Conservation (phyloP, 2,888 invertebrate genomes). For the Sesia apiformis region DNA sequence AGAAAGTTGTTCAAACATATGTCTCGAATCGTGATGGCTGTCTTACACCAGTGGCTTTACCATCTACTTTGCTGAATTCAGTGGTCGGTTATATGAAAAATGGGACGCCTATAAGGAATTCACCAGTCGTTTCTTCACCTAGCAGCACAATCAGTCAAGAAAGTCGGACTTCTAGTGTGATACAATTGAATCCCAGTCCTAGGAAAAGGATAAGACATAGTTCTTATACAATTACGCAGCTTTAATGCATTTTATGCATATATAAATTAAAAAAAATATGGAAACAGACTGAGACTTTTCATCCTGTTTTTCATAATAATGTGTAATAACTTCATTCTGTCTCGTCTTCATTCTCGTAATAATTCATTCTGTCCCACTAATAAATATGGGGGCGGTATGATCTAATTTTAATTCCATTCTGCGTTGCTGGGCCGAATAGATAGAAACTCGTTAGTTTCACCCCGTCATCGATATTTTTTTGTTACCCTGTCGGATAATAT, state of each 20-base stretch:
- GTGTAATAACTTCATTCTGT: too few relatives aligned
- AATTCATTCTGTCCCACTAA: too few relatives aligned
- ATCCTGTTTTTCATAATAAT: too few relatives aligned
- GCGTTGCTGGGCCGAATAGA: too few relatives aligned
- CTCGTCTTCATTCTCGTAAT: too few relatives aligned
- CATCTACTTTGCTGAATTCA: conserved; percentile 43
- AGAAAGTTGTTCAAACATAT: conserved; percentile 63
- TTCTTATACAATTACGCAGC: conserved; percentile 56
- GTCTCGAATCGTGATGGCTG: conserved; percentile 45
- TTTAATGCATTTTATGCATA: conserved; percentile 16
- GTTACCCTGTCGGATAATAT: too few relatives aligned
- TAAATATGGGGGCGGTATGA: too few relatives aligned
- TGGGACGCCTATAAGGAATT: conserved; percentile 41
- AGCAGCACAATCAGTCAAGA: conserved; percentile 45
- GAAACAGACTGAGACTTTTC: too few relatives aligned
- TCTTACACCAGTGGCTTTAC: conserved; percentile 48
- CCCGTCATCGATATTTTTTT: too few relatives aligned
- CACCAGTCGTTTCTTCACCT: conserved; percentile 39
- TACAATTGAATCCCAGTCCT: conserved; percentile 34
- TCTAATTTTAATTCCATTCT: too few relatives aligned
- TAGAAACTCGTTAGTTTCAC: too few relatives aligned
- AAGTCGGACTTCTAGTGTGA: conserved; percentile 28
- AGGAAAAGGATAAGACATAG: conserved; percentile 38
- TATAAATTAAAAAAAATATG: too few relatives aligned
- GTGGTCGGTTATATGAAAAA: conserved; percentile 59